phyloP scores from a whole-genome alignment of 2,797 vertebrate genomes.

The Sebastes wilsoni region DNA sequence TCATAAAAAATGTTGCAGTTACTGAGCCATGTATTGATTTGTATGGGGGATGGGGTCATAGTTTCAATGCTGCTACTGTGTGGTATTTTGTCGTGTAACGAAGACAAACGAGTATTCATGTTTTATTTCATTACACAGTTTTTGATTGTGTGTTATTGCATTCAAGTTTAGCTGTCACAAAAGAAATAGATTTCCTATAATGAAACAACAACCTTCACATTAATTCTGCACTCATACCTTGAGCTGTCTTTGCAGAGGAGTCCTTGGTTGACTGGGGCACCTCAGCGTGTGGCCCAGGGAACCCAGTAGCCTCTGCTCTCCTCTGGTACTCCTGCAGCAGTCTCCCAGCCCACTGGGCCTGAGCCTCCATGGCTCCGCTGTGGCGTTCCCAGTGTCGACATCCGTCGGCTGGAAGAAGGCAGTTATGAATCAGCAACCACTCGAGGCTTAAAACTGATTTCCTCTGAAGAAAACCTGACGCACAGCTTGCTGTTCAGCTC shows the following conservation, averaged over 20 bases:
- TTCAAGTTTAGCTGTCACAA: neutral
- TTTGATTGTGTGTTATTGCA: neutral
- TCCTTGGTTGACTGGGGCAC: conserved; percentile 65
- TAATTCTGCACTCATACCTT: conserved; percentile 36
- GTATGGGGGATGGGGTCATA: neutral
- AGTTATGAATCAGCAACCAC: neutral
- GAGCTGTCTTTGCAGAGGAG: conserved; percentile 75
- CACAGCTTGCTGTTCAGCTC: neutral
- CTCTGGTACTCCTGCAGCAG: conserved; percentile 90
- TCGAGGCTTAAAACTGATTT: neutral
- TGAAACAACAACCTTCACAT: neutral
- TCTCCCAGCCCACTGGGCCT: conserved; percentile 90
- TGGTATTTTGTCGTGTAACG: neutral
- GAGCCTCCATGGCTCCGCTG: conserved; percentile 92
- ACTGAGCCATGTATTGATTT: neutral
- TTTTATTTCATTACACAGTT: neutral
- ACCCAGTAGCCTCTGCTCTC: conserved; percentile 81
- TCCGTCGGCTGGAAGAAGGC: conserved; percentile 84
- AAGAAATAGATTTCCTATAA: neutral
- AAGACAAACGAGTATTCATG: neutral
- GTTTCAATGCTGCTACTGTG: neutral
- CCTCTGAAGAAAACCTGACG: neutral
- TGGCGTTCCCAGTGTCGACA: conserved; percentile 94
- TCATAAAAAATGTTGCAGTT: neutral
- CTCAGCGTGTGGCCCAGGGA: conserved; percentile 73